These are phyloP conservation scores for Harlomillsia oculata DNA, from an alignment of 1,140 invertebrate species.

Conservation along the genomic window DNA sequence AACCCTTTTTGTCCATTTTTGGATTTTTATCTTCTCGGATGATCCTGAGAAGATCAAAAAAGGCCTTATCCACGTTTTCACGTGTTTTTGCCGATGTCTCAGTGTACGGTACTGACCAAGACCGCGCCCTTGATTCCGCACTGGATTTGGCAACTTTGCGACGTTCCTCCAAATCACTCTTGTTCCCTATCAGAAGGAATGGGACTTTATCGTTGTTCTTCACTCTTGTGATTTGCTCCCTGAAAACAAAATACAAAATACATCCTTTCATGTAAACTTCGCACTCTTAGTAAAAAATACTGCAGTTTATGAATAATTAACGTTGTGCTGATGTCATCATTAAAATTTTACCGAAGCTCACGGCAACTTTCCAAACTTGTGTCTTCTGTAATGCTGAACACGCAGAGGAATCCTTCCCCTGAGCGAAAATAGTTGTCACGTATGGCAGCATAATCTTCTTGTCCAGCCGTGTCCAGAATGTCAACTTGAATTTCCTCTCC, in stretches of 20 bases:
- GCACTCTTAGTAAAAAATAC: not conserved
- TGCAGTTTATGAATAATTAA: not conserved
- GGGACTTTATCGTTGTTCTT: constrained; percentile 99
- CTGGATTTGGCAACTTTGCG: constrained; percentile 80
- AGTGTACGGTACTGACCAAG: constrained; percentile 95
- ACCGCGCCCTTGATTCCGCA: constrained; percentile 74
- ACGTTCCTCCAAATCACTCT: constrained; percentile 88
- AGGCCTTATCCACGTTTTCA: constrained; percentile 98
- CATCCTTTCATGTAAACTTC: not conserved
- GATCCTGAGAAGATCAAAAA: constrained; percentile 96
- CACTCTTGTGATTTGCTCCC: constrained; percentile 96
- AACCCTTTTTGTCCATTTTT: constrained; percentile 83
- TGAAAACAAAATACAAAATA: constrained; percentile 43
- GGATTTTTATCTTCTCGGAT: constrained; percentile 88
- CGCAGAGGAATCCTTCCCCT: constrained; percentile 98
- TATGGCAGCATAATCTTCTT: constrained; percentile 98
- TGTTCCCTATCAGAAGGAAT: constrained; percentile 96
- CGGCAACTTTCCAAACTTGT: constrained; percentile 97
- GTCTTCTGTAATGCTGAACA: constrained; percentile 98
- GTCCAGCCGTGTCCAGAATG: constrained; percentile 97
- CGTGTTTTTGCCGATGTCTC: constrained; percentile 98
- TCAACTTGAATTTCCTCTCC: constrained; percentile 98
- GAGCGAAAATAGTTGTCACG: constrained; percentile 98
- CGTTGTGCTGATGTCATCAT: not conserved
- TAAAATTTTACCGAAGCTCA: constrained; percentile 76